A percentile compares a stretch with the other conserved stretches of the same genome.
phyloP scores from a whole-genome alignment of 2,113 vertebrate genomes.

The Haplochromis burtoni region DNA sequence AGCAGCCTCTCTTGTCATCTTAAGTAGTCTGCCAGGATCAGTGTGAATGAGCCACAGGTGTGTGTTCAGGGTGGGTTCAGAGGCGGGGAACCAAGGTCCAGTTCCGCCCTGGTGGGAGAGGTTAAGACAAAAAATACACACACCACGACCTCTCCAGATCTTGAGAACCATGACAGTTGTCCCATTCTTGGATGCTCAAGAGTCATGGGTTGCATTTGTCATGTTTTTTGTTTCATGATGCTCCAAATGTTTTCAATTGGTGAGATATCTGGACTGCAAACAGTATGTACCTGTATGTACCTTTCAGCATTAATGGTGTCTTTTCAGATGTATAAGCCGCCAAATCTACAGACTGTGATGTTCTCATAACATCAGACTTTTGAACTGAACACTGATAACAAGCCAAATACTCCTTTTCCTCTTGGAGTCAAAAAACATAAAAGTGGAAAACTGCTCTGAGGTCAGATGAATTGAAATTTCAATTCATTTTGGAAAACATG shows the following conservation, averaged over 20 bases:
- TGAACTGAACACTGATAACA: not conserved
- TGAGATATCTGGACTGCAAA: fast-evolving
- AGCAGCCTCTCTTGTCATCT: too few species aligned
- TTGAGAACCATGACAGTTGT: too few species aligned
- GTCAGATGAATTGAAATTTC: not conserved
- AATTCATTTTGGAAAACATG: not conserved
- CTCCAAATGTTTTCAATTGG: not conserved
- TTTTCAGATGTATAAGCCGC: not conserved
- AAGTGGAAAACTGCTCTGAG: not conserved
- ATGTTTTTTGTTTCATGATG: not conserved
- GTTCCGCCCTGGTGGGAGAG: too few species aligned
- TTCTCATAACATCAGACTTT: not conserved
- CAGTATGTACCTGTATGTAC: not conserved
- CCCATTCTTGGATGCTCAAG: not conserved
- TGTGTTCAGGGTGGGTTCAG: too few species aligned
- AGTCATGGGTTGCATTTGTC: not conserved
- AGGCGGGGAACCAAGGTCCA: too few species aligned
- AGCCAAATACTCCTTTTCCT: not conserved
- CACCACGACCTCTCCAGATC: too few species aligned
- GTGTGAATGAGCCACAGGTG: too few species aligned
- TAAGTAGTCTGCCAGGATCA: too few species aligned
- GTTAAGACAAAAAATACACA: too few species aligned
- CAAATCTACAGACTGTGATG: not conserved
- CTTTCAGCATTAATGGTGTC: not conserved
- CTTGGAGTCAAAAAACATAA: not conserved